Conservation (phyloP, 2,797 vertebrate species). For the Taeniopygia guttata region DNA sequence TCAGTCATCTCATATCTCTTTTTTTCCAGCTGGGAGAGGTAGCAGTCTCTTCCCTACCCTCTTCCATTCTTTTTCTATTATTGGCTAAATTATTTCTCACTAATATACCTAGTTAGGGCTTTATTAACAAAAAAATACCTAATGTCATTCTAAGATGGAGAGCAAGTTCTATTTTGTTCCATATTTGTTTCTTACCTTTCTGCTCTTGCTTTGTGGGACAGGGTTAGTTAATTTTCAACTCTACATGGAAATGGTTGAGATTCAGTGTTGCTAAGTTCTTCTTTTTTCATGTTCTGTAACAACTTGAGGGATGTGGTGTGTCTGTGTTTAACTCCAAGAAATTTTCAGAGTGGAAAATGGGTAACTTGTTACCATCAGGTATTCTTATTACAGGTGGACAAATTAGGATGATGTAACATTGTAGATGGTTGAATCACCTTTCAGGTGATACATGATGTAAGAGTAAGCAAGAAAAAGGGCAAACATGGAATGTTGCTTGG, state of each 20-base stretch:
- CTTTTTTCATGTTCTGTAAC: background rate
- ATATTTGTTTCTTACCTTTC: background rate
- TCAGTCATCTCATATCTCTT: background rate
- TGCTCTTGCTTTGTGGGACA: background rate
- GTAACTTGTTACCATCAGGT: background rate
- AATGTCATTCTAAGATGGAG: background rate
- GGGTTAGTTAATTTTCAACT: background rate
- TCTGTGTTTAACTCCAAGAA: background rate
- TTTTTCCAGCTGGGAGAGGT: background rate
- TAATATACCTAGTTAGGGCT: background rate
- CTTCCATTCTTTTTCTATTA: background rate
- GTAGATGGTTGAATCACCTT: background rate
- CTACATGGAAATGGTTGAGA: background rate
- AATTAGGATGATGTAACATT: background rate
- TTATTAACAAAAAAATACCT: background rate
- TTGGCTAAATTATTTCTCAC: background rate
- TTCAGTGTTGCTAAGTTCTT: background rate
- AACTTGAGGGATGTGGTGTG: background rate
- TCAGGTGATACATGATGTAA: accelerated
- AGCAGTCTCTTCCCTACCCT: background rate
- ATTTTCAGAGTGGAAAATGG: background rate
- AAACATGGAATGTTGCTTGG: background rate
- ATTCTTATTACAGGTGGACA: background rate
- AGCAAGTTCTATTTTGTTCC: background rate
- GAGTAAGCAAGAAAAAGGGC: background rate